phyloP scores from a whole-genome alignment of 2,797 vertebrate genomes.

The Notamacropus eugenii region DNA sequence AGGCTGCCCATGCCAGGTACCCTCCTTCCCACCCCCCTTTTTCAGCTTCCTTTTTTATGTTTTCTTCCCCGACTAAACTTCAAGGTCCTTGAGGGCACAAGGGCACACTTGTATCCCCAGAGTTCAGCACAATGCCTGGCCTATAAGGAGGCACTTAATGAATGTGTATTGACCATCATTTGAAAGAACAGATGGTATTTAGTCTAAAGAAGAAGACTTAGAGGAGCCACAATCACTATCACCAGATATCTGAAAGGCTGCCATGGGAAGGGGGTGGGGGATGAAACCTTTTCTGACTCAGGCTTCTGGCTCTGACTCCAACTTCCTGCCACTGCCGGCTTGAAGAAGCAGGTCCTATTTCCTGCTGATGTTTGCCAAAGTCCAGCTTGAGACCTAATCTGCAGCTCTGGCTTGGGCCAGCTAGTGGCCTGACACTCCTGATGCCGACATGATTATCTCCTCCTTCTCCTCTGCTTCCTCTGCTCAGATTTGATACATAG shows the following conservation, averaged over 20 bases:
- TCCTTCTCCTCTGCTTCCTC: background rate
- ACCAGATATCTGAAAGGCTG: background rate
- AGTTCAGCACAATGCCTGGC: background rate
- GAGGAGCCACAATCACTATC: background rate
- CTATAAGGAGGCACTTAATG: background rate
- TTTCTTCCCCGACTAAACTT: background rate
- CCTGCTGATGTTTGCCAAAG: background rate
- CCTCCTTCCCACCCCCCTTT: background rate
- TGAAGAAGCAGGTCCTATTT: background rate
- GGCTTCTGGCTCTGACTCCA: background rate
- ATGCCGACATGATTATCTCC: background rate
- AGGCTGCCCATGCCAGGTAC: background rate
- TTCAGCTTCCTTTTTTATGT: background rate
- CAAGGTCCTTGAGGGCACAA: background rate
- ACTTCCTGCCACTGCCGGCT: background rate
- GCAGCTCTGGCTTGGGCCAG: background rate
- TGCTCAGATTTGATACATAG: background rate
- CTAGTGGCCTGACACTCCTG: background rate
- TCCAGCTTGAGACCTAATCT: background rate
- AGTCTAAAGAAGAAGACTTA: background rate
- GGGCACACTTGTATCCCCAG: background rate
- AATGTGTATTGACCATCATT: background rate
- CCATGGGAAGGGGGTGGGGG: background rate
- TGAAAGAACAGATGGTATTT: background rate
- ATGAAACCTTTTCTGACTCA: background rate